Conservation (phyloP, 1,140 invertebrate genomes). For the Drosophila nigromelanica region DNA sequence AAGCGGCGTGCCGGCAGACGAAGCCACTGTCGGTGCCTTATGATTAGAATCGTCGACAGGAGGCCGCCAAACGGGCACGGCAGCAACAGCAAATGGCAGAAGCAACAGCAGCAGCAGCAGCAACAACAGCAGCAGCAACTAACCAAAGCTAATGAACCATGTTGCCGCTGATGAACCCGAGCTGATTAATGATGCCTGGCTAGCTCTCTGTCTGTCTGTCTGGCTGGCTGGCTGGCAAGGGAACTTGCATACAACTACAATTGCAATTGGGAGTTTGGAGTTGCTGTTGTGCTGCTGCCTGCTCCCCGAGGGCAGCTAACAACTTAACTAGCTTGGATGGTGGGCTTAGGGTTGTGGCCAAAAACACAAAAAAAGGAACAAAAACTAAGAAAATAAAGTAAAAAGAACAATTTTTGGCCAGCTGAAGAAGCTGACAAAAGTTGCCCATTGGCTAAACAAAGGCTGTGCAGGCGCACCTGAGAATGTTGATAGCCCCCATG, state of each 20-base stretch:
- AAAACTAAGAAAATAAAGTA: slow-evolving; percentile 16
- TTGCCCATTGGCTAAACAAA: slow-evolving; percentile 70
- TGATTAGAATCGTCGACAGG: slow-evolving; percentile 78
- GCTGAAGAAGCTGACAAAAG: slow-evolving; percentile 65
- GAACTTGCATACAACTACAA: slow-evolving; percentile 28
- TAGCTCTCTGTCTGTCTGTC: slow-evolving; percentile 29
- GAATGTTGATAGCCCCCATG: slow-evolving; percentile 81
- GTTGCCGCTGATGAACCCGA: slow-evolving; percentile 80
- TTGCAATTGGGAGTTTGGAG: slow-evolving; percentile 28
- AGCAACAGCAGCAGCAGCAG: slow-evolving; percentile 24
- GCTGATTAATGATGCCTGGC: slow-evolving; percentile 72
- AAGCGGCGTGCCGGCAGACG: slow-evolving; percentile 33
- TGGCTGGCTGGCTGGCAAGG: slow-evolving; percentile 24
- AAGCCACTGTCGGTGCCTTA: slow-evolving; percentile 66
- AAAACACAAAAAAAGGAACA: background rate
- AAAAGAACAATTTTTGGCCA: slow-evolving; percentile 59
- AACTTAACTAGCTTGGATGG: slow-evolving; percentile 74
- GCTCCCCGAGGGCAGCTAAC: slow-evolving; percentile 67
- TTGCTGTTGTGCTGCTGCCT: slow-evolving; percentile 21
- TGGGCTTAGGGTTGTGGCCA: slow-evolving; percentile 65
- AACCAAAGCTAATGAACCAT: slow-evolving; percentile 80
- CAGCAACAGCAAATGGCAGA: slow-evolving; percentile 24
- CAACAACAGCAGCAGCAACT: slow-evolving; percentile 57
- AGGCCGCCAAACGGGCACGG: slow-evolving; percentile 63
- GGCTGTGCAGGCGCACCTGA: slow-evolving; percentile 70